Conservation (phyloP, 1,140 invertebrate species). For the Chrysopa pallens region DNA sequence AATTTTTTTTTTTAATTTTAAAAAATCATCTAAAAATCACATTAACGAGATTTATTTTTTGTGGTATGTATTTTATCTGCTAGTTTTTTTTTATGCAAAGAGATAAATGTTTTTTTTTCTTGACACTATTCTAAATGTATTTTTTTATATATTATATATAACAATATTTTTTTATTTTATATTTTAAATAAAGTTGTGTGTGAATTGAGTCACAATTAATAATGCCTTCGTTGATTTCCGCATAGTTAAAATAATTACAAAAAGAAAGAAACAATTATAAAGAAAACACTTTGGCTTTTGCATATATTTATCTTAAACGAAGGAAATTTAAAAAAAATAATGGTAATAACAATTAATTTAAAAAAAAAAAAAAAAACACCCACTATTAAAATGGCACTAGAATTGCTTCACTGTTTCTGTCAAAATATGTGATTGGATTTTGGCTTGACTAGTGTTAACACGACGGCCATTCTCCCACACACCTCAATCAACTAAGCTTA, state of each 20-base stretch:
- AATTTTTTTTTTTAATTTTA: too few relatives aligned
- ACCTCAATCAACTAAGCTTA: slow-evolving; percentile 6
- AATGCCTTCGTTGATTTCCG: slow-evolving; percentile 23
- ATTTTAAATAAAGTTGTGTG: slow-evolving; percentile 19
- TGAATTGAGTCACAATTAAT: slow-evolving; percentile 28
- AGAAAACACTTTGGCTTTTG: slow-evolving; percentile 30
- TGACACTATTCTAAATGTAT: slow-evolving; percentile 26
- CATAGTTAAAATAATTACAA: slow-evolving; percentile 14
- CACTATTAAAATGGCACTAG: slow-evolving; percentile 33
- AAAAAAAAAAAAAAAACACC: slow-evolving; percentile 26
- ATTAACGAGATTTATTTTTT: slow-evolving; percentile 19
- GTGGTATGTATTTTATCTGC: neutral
- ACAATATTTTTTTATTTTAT: slow-evolving; percentile 24
- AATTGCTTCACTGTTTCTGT: slow-evolving; percentile 19
- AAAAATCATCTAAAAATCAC: slow-evolving; percentile 20
- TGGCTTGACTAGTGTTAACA: neutral
- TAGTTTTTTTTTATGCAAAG: slow-evolving; percentile 8
- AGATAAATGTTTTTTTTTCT: slow-evolving; percentile 8
- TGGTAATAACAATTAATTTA: slow-evolving; percentile 7
- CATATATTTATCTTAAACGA: slow-evolving; percentile 14
- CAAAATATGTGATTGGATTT: slow-evolving; percentile 1
- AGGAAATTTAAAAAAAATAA: slow-evolving; percentile 12
- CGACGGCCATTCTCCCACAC: neutral
- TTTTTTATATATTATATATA: slow-evolving; percentile 21
- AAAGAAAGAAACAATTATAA: too few relatives aligned